Conservation (phyloP, 2,888 invertebrate species). For the Nycteola revayana region DNA sequence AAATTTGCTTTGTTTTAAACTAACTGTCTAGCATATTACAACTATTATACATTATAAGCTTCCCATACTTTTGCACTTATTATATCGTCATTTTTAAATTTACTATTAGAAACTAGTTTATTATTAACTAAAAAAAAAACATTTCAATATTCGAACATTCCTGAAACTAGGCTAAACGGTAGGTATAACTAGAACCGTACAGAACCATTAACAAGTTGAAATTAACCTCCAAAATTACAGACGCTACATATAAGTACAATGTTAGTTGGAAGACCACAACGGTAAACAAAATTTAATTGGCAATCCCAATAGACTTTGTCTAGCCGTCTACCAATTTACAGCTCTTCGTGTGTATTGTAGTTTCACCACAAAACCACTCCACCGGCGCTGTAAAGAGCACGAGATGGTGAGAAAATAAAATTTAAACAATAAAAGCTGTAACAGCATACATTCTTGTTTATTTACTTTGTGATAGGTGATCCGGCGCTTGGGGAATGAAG, state of each 20-base stretch:
- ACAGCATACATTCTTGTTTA: neutral
- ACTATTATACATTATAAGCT: no score
- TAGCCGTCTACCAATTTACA: conserved; percentile 22
- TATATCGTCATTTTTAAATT: no score
- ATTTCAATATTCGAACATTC: no score
- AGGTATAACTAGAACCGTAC: no score
- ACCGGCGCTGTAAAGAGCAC: conserved; percentile 16
- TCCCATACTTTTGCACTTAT: no score
- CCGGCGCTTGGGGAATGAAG: no score
- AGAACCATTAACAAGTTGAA: no score
- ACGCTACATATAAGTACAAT: neutral
- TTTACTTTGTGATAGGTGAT: neutral
- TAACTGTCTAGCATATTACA: no score
- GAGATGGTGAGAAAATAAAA: conserved; percentile 17
- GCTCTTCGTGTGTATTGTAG: conserved; percentile 11
- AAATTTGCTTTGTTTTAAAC: no score
- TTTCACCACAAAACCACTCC: conserved; percentile 4
- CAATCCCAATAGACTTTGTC: conserved; percentile 22
- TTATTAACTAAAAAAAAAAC: no score
- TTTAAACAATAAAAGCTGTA: conserved; percentile 8
- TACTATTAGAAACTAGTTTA: no score
- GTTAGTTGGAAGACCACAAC: conserved; percentile 9
- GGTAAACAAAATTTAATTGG: conserved; percentile 25
- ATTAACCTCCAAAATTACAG: neutral
- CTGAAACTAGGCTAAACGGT: no score